Evolutionary conservation across 1,140 invertebrate genomes (phyloP), one percentile per base, ranked within the genome.

Genomic region (Palaemon carinicauda): DNA sequence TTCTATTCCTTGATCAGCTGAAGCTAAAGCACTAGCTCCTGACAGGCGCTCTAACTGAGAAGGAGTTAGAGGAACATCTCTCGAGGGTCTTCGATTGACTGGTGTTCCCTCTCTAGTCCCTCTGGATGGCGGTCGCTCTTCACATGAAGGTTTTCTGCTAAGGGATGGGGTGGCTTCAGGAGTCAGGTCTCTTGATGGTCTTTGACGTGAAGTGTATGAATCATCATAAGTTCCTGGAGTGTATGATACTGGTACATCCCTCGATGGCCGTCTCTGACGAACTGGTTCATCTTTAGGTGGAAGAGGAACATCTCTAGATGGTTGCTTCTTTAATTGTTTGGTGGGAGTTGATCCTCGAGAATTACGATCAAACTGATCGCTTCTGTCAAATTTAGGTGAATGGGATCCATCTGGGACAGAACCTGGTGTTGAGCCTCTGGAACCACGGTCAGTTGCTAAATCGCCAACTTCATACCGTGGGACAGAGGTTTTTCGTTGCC

Each of bases 1-100:
- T 60, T 74, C 51, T 14, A 29, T 7, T 12, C n/a, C 24, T 60
- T 15, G 74, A 15, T 84, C 82, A 50, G 79, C 65, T 27, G n/a
- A 75, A 27, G n/a, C 51, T 17, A 75, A 4, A 15, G 31, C 69
- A 75, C 65, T 50, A 19, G 65, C 78, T 24, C 27, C 33, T 27
- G 33, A 33, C 21, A 87, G 19, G 3, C 79, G 69, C 9, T 87
- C 85, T 21, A 81, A 21, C 71, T 87, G 85, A 52, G 53, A 15
- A 21, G 31, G 79, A 52, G 19, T 87, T 54, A 87, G 79, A n/a
- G 79, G 79, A 73, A 87, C 85, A 81, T 87, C 85, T 21, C 85
- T 75, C 19, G 85, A 87, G 14, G 85, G 85, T 31, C 85, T 65
- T 24, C 85, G 78, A 29, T 75, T 51, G n/a, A 52, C n/a, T 12